phyloP scores from a whole-genome alignment of 64 coral and sea anemone species.

The Porites lutea region DNA sequence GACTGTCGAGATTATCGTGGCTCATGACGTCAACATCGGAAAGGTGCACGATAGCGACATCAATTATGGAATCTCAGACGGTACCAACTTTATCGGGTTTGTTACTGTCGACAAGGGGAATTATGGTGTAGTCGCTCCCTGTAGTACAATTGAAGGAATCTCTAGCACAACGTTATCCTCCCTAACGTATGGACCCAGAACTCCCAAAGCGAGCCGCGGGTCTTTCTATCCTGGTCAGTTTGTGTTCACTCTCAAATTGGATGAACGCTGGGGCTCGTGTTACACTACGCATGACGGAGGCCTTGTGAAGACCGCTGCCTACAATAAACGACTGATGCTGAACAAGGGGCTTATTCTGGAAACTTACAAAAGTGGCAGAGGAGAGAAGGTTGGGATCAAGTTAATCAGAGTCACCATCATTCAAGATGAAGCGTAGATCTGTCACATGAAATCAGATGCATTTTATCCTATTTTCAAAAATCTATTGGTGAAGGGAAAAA shows the following conservation, averaged over 20 bases:
- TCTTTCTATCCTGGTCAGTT: not conserved
- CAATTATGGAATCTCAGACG: slow-evolving; percentile 27
- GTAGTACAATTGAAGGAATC: not conserved
- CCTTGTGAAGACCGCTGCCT: not conserved
- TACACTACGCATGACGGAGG: slow-evolving; percentile 3
- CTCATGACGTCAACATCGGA: slow-evolving; percentile 35
- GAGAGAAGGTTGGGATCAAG: no score
- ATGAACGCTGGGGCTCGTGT: not conserved
- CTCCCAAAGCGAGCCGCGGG: no score
- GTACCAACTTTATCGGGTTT: slow-evolving; percentile 18
- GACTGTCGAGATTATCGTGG: slow-evolving; percentile 4
- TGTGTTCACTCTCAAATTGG: not conserved
- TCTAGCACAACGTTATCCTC: not conserved
- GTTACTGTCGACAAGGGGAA: not conserved
- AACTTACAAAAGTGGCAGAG: not conserved
- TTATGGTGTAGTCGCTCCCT: not conserved
- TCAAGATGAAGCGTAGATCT: no score
- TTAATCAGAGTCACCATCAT: no score
- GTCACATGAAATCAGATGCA: no score
- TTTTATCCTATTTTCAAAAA: no score
- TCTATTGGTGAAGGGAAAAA: no score
- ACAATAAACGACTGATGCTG: not conserved
- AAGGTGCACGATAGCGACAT: slow-evolving; percentile 4
- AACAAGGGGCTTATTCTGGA: not conserved
- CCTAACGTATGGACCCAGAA: no score